Evolutionary conservation across 2,797 vertebrate species (phyloP).

Genomic region (Sebastes matsubarae): DNA sequence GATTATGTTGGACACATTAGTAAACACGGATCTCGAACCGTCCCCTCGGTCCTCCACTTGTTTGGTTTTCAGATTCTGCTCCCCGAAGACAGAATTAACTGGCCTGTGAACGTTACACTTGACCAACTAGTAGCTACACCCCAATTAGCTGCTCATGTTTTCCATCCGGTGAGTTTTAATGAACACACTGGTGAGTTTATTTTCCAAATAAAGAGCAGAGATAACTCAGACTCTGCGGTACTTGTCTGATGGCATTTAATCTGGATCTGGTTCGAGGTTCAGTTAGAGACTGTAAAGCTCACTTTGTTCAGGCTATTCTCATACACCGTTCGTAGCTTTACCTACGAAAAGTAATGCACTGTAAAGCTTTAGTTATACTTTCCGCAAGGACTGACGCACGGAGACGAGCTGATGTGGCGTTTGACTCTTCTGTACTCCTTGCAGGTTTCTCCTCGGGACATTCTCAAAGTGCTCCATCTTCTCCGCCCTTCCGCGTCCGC

Average conservation of each 20-base stretch:
- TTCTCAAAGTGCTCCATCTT: too few species aligned
- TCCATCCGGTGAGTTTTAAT: neutral
- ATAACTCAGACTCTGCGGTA: neutral
- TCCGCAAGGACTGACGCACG: too few species aligned
- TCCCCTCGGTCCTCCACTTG: neutral
- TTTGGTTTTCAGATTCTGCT: neutral
- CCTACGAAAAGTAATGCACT: too few species aligned
- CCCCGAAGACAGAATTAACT: neutral
- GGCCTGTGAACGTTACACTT: constrained; percentile 6
- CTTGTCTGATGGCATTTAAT: constrained; percentile 11
- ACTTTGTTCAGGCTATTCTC: neutral
- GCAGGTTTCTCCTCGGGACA: too few species aligned
- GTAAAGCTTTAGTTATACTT: too few species aligned
- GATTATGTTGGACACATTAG: neutral
- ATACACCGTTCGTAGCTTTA: too few species aligned
- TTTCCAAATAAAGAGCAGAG: constrained; percentile 10
- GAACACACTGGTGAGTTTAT: neutral
- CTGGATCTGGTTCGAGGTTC: neutral
- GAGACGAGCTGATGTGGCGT: too few species aligned
- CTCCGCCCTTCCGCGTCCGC: too few species aligned
- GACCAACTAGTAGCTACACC: neutral
- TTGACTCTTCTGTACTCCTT: too few species aligned
- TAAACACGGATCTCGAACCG: neutral
- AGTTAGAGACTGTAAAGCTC: neutral
- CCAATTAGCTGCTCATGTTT: neutral